These are phyloP conservation scores for Tychaedon coryphoeus DNA, from an alignment of 2,113 vertebrate genomes.

Conservation along the genomic window DNA sequence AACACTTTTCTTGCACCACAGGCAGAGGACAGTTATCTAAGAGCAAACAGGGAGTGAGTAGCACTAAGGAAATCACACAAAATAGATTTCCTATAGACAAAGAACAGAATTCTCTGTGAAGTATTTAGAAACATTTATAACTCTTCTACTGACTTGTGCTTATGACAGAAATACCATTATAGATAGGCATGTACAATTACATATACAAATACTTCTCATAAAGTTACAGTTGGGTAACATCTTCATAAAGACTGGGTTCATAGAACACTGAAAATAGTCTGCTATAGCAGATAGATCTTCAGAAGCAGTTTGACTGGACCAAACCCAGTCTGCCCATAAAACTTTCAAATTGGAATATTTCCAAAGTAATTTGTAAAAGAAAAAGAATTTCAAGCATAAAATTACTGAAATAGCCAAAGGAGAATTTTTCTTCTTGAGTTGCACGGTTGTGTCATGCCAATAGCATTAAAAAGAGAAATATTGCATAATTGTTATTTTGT, in stretches of 20 bases:
- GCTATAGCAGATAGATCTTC: not conserved
- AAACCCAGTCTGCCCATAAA: not conserved
- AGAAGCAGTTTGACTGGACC: not conserved
- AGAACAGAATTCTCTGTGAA: not conserved
- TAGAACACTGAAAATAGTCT: not conserved
- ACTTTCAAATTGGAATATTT: not conserved
- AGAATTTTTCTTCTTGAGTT: not conserved
- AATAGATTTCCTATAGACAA: not conserved
- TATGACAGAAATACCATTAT: not conserved
- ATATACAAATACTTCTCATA: not conserved
- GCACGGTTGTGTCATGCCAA: not conserved
- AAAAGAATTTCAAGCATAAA: not conserved
- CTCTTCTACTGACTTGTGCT: not conserved
- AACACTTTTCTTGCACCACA: not conserved
- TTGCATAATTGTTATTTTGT: not conserved
- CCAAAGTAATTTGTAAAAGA: not conserved
- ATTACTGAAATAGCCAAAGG: not conserved
- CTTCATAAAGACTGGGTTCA: not conserved
- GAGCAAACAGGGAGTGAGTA: not conserved
- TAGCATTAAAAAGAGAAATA: not conserved
- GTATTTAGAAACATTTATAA: not conserved
- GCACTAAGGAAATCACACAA: not conserved
- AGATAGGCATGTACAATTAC: not conserved
- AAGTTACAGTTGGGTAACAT: not conserved
- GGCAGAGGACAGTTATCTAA: not conserved